A percentile compares a stretch with the other conserved stretches of the same genome.
Conservation (phyloP, 2,888 invertebrate genomes). For the Oeneis ivallda region DNA sequence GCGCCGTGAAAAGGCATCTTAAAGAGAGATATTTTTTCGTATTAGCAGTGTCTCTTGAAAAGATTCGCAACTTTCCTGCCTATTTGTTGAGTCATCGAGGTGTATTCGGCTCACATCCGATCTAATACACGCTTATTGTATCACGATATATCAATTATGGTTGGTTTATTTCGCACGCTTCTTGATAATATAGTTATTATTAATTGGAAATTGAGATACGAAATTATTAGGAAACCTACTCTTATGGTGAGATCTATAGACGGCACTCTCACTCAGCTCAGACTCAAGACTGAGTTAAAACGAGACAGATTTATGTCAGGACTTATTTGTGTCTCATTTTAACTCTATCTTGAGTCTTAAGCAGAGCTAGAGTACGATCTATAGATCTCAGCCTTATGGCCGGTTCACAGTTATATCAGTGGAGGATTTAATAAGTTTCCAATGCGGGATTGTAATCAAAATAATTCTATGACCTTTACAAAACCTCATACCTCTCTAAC, state of each 20-base stretch:
- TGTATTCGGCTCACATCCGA: conserved; percentile 18
- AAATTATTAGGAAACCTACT: not conserved
- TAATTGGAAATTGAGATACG: not conserved
- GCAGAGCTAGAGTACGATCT: too few relatives aligned
- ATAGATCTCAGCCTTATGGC: too few relatives aligned
- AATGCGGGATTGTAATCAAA: too few relatives aligned
- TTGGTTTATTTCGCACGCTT: conserved; percentile 7
- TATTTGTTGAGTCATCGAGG: conserved; percentile 40
- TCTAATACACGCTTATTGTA: conserved; percentile 19
- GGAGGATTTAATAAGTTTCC: too few relatives aligned
- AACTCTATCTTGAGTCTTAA: too few relatives aligned
- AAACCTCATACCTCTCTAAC: too few relatives aligned
- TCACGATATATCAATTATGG: conserved; percentile 10
- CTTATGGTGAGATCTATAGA: too few relatives aligned
- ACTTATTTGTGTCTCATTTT: too few relatives aligned
- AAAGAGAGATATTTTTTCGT: not conserved
- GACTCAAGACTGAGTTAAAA: too few relatives aligned
- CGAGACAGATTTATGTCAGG: too few relatives aligned
- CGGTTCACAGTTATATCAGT: not conserved
- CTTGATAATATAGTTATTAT: not conserved
- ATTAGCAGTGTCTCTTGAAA: conserved; percentile 34
- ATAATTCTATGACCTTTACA: too few relatives aligned
- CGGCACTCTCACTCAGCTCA: too few relatives aligned
- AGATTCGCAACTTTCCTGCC: conserved; percentile 37
- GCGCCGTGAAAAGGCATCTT: not conserved